Evolutionary conservation across 2,797 vertebrate species (phyloP).

Genomic region (Micropoecilia bifurca): DNA sequence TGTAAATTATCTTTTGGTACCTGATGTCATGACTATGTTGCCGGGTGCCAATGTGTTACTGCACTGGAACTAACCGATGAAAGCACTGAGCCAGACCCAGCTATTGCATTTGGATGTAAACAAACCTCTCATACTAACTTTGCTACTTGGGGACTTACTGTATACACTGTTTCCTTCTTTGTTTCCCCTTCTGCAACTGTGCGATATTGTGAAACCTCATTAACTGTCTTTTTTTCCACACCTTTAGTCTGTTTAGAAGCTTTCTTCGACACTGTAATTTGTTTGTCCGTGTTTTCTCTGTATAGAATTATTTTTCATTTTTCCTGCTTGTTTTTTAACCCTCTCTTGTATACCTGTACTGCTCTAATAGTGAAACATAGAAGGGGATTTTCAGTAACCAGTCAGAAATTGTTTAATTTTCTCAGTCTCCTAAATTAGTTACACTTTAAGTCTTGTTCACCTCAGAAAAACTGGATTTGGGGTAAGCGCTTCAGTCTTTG

Average conservation of each 20-base stretch:
- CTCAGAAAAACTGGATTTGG: constrained; percentile 38
- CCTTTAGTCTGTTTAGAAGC: constrained; percentile 54
- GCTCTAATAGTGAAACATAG: constrained; percentile 52
- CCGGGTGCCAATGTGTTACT: constrained; percentile 75
- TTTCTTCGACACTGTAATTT: constrained; percentile 55
- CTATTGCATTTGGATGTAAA: constrained; percentile 77
- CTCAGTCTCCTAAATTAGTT: constrained; percentile 49
- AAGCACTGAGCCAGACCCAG: constrained; percentile 80
- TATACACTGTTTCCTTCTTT: constrained; percentile 54
- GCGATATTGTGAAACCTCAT: constrained; percentile 70
- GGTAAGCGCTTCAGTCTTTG: constrained; percentile 28
- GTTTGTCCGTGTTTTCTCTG: constrained; percentile 63
- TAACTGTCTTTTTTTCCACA: constrained; percentile 34
- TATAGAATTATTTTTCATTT: constrained; percentile 43
- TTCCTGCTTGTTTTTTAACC: constrained; percentile 24
- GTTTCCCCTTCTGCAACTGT: constrained; percentile 60
- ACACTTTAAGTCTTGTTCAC: constrained; percentile 36
- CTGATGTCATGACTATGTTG: constrained; percentile 69
- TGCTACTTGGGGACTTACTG: constrained; percentile 60
- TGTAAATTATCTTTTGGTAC: constrained; percentile 63
- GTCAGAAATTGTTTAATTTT: constrained; percentile 51
- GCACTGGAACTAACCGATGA: constrained; percentile 78
- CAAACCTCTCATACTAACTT: constrained; percentile 66
- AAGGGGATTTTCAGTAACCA: constrained; percentile 48
- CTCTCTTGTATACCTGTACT: constrained; percentile 48